A percentile compares a stretch with the other conserved stretches of the same genome.
Evolutionary conservation across 2,797 vertebrate species (phyloP).

Genomic region (Hyperoplus immaculatus): DNA sequence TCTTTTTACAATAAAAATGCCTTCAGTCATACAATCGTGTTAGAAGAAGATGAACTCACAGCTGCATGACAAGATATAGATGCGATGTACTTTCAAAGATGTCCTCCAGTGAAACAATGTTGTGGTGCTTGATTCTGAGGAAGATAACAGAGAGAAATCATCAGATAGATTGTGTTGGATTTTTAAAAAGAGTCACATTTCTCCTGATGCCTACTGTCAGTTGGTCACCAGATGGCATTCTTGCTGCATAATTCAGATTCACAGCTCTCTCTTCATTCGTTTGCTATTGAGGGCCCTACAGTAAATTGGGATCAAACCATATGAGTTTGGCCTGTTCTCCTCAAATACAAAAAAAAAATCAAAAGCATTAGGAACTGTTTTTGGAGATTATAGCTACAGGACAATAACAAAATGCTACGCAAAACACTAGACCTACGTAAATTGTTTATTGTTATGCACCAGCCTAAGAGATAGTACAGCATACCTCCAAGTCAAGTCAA

Average conservation of each 20-base stretch:
- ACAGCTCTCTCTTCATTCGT: conserved; percentile 2
- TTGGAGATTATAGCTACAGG: neutral
- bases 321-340: conserved; percentile 10
- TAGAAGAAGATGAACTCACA: conserved; percentile 87
- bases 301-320: conserved; percentile 23
- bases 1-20: too few relatives aligned
- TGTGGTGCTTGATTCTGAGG: conserved; percentile 95
- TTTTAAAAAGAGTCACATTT: conserved; percentile 3
- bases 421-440: conserved; percentile 6
- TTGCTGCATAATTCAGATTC: conserved; percentile 54
- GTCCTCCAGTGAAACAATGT: conserved; percentile 96
- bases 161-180: neutral
- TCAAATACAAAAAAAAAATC: conserved; percentile 16
- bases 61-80: conserved; percentile 98
- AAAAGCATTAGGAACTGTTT: neutral
- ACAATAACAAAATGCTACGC: conserved; percentile 13
- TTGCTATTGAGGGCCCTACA: neutral
- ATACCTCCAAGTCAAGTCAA: conserved; percentile 46
- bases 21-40: neutral
- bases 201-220: conserved; percentile 14
- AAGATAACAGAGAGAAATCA: conserved; percentile 36
- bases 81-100: conserved; percentile 97
- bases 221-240: conserved; percentile 73
- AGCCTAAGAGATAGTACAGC: conserved; percentile 39
- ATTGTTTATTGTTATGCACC: conserved; percentile 30